phyloP scores from a whole-genome alignment of 2,113 vertebrate genomes.

The Formicarius rufipectus region DNA sequence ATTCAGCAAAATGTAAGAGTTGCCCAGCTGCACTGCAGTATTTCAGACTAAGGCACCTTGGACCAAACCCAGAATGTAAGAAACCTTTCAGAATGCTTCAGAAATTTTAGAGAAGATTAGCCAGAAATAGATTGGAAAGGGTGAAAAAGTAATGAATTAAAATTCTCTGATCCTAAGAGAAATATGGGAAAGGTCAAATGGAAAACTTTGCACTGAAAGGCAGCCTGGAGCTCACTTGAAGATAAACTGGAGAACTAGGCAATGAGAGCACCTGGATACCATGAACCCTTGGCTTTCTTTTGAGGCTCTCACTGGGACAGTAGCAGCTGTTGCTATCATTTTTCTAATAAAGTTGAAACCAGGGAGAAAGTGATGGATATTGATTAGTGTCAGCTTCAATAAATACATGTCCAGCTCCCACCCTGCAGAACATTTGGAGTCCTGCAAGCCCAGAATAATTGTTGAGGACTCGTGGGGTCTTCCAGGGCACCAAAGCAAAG shows the following conservation, averaged over 20 bases:
- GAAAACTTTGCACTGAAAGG: not conserved
- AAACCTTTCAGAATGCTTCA: not conserved
- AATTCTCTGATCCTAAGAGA: not conserved
- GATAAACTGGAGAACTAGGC: not conserved
- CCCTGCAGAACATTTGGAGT: not conserved
- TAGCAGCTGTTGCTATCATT: not conserved
- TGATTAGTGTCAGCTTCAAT: slow-evolving; percentile 29
- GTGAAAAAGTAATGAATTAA: not conserved
- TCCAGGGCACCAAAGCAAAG: not conserved
- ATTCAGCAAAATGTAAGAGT: not conserved
- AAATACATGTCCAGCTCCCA: not conserved
- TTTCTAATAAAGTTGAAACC: slow-evolving; percentile 29
- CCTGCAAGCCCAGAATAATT: not conserved
- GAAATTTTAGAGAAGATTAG: not conserved
- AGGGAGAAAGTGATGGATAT: slow-evolving; percentile 12
- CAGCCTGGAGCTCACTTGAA: not conserved
- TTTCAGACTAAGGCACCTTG: slow-evolving; percentile 14
- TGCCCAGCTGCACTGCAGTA: slow-evolving; percentile 11
- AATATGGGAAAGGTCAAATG: not conserved
- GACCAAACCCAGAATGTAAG: not conserved
- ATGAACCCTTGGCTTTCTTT: not conserved
- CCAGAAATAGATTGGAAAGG: not conserved
- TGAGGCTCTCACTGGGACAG: not conserved
- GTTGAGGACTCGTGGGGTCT: not conserved
- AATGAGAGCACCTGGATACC: not conserved